These are phyloP conservation scores for Drosophila asahinai DNA, from an alignment of 1,140 invertebrate genomes.

Conservation along the genomic window DNA sequence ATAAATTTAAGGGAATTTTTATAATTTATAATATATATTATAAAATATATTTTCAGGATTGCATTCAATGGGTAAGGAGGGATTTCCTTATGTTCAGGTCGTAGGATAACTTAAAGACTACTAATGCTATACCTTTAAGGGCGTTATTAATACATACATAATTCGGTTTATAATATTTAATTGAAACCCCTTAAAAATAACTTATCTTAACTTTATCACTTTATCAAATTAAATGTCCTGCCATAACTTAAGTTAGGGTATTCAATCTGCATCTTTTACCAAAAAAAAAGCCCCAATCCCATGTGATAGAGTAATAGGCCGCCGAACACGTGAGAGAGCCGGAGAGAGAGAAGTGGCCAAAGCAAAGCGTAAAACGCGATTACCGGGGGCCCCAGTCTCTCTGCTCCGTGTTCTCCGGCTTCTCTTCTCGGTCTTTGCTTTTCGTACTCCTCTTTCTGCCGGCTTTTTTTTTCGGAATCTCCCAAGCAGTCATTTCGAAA, in stretches of 20 bases:
- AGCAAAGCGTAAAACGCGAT: constrained; percentile 72
- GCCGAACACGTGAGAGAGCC: constrained; percentile 31
- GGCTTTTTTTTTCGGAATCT: constrained; percentile 28
- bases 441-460: constrained; percentile 28
- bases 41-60: too few relatives aligned
- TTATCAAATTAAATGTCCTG: background rate
- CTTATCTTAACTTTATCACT: too few relatives aligned
- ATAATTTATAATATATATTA: too few relatives aligned
- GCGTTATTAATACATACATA: too few relatives aligned
- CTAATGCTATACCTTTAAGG: too few relatives aligned
- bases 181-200: too few relatives aligned
- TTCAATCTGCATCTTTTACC: background rate
- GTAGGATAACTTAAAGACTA: too few relatives aligned
- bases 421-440: constrained; percentile 4
- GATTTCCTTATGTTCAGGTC: too few relatives aligned
- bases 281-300: background rate
- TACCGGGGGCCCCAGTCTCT: constrained; percentile 33
- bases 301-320: constrained; percentile 19
- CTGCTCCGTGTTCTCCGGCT: background rate
- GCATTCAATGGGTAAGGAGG: too few relatives aligned
- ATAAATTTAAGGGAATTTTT: too few relatives aligned
- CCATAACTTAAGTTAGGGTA: constrained; percentile 6
- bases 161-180: background rate
- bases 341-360: constrained; percentile 17
- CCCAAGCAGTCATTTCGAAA: constrained; percentile 47